Evolutionary conservation across 2,113 vertebrate species (phyloP), one percentile per base, ranked within the genome.

Genomic region (Aplodontia rufa): DNA sequence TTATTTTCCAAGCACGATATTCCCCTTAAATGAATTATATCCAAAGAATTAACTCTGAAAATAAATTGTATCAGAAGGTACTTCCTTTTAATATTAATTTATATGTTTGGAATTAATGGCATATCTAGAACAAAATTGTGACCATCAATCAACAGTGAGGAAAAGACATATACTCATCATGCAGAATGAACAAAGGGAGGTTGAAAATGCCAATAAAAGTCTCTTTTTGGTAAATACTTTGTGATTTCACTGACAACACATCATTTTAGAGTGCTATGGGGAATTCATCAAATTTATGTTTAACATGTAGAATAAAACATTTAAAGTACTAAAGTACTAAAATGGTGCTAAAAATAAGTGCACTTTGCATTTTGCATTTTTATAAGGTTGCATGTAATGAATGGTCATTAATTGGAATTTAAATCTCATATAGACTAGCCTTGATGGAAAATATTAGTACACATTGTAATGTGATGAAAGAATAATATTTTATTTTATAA

Each of bases 1-100:
- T 75, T 55, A 28, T 72, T 93, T 87, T 79, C 79, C 45, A 93
- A 84, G 53, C 1, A 3, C 68, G n/a, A 47, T 68, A 51, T 60
- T 79, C 35, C 17, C 13, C 2, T 79, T 74, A 49, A 69, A 14
- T 55, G 40, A 95, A 89, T 35, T 8, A 3, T 78, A 84, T 11
- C 13, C 83, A 37, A 88, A n/a, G 10, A 51, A 94, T 5, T 78
- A 9, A n/a, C 51, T 88, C 20, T 96, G 40, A 83, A 96, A 95
- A 94, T 30, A 64, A 62, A 88, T 76, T 88, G 35, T 76, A 94
- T 93, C 58, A 66, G 0, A 45, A 87, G 20, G 1, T 69, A 22
- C 14, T 68, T 60, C 83, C 72, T 76, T 84, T 92, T 69, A 96
- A 92, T 87, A 11, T 55, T 96, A 91, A 74, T 12, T 92, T 71